Percentiles rank a stretch among this genome's conserved stretches.
phyloP scores from a whole-genome alignment of 2,113 vertebrate species.

The Hyperopisus bebe region DNA sequence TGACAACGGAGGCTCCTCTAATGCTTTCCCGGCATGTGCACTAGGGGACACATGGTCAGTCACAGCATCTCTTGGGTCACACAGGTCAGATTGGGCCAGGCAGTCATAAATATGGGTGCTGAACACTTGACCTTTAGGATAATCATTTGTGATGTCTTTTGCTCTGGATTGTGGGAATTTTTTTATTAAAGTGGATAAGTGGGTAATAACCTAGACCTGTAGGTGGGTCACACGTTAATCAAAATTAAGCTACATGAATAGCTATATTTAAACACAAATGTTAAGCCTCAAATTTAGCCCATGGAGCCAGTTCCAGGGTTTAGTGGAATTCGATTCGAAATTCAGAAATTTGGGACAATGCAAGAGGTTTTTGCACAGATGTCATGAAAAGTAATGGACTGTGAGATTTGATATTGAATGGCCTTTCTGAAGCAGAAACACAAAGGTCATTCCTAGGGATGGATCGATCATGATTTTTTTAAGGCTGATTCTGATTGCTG shows the following conservation, averaged over 20 bases:
- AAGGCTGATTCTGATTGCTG: not conserved
- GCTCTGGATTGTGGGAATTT: not conserved
- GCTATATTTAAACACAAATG: not conserved
- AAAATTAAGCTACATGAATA: not conserved
- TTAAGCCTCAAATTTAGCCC: not conserved
- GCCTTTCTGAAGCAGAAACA: not conserved
- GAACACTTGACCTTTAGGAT: not conserved
- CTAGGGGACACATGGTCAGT: not conserved
- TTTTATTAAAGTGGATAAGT: not conserved
- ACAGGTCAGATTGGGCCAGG: not conserved
- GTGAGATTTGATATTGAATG: not conserved
- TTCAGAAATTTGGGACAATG: not conserved
- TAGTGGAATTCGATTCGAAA: not conserved
- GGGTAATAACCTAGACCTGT: not conserved
- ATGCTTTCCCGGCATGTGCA: not conserved
- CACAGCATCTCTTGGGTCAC: not conserved
- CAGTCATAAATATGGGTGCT: not conserved
- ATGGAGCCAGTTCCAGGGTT: not conserved
- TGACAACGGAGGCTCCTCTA: conserved; percentile 32
- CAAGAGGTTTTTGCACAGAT: not conserved
- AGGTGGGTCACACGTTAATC: not conserved
- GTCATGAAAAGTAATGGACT: not conserved
- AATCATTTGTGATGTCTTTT: not conserved
- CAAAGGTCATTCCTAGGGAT: not conserved
- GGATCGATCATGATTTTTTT: not conserved